phyloP scores from a whole-genome alignment of 2,888 invertebrate species.

The Leptopilina myrica region DNA sequence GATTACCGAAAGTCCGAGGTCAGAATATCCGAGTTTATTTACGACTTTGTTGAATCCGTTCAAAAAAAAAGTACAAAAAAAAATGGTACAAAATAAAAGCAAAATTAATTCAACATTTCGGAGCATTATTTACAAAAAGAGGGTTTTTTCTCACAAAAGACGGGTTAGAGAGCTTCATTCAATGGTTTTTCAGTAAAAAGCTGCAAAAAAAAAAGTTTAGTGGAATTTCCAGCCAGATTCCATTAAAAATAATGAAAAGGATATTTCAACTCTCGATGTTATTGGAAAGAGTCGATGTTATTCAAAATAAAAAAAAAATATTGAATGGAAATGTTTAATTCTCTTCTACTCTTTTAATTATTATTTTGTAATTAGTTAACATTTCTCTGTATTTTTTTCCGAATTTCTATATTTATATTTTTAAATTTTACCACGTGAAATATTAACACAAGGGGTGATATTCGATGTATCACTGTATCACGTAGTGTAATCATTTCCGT shows the following conservation, averaged over 20 bases:
- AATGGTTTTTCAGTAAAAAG: background rate
- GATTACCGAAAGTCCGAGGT: conserved; percentile 64
- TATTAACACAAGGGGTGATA: background rate
- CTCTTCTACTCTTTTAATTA: too few relatives aligned
- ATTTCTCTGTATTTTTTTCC: background rate
- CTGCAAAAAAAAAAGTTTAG: background rate
- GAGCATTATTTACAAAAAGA: conserved; percentile 9
- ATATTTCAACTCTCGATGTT: background rate
- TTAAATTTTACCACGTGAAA: background rate
- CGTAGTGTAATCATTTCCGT: background rate
- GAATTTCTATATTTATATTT: background rate
- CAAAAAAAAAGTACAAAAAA: background rate
- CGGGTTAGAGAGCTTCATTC: background rate
- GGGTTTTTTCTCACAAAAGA: background rate
- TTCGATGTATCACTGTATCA: background rate
- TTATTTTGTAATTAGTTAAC: background rate
- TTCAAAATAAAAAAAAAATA: too few relatives aligned
- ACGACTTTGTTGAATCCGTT: conserved; percentile 46
- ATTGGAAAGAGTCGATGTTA: background rate
- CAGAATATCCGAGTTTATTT: conserved; percentile 64
- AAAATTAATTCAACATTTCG: conserved; percentile 28
- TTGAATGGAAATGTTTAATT: too few relatives aligned
- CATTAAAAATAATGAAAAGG: background rate
- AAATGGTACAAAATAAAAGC: background rate
- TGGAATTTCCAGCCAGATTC: conserved; percentile 5